Conservation (phyloP, 1,140 invertebrate species). For the Lepidurus arcticus region DNA sequence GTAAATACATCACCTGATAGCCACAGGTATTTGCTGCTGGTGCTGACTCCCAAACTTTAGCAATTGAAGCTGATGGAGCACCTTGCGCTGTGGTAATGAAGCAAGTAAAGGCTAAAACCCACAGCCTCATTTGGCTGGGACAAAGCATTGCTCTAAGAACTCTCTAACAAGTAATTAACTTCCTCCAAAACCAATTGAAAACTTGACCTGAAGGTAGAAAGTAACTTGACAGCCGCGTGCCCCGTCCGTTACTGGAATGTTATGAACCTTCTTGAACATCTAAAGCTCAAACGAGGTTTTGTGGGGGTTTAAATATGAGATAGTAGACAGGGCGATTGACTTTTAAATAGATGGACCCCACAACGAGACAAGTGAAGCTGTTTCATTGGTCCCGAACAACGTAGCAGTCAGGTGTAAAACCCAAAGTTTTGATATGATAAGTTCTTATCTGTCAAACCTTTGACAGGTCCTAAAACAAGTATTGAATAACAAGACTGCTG, state of each 20-base stretch:
- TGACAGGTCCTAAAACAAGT: background rate
- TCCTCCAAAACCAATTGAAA: background rate
- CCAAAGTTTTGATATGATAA: background rate
- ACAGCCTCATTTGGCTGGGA: background rate
- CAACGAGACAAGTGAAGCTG: background rate
- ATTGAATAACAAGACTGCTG: background rate
- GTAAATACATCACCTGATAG: background rate
- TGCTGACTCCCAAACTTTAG: background rate
- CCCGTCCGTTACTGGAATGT: background rate
- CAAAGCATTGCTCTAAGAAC: background rate
- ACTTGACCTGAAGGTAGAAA: background rate
- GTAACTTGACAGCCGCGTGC: background rate
- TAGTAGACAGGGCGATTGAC: background rate
- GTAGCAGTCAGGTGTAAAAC: slow-evolving; percentile 10
- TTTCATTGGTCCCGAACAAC: background rate
- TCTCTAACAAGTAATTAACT: background rate
- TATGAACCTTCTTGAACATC: background rate
- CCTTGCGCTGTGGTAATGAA: background rate
- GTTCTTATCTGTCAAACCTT: slow-evolving; percentile 3
- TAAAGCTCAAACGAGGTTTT: background rate
- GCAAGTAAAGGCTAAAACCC: background rate
- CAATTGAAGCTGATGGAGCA: background rate
- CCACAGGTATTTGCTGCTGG: background rate
- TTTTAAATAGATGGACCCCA: background rate
- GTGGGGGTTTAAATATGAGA: background rate